Percentiles rank a stretch among this genome's conserved stretches.
phyloP scores from a whole-genome alignment of 2,797 vertebrate species.

The Tolypeutes matacus region DNA sequence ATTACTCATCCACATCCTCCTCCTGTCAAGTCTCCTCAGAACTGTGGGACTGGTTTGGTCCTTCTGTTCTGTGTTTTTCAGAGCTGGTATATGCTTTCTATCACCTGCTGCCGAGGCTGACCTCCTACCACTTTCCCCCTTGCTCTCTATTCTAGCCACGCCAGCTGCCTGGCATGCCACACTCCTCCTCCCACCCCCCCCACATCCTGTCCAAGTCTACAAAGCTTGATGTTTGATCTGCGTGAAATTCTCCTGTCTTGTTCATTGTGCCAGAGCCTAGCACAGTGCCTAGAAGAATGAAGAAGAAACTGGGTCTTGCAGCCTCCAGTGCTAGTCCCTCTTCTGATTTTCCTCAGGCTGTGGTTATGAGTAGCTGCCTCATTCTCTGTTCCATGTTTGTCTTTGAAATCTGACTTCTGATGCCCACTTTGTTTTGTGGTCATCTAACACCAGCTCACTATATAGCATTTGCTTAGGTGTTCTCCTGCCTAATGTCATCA shows the following conservation, averaged over 20 bases:
- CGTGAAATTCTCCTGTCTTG: neutral
- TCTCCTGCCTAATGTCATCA: neutral
- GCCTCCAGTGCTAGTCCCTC: neutral
- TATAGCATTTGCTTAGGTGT: neutral
- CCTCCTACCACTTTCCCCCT: too few relatives aligned
- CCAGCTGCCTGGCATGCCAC: too few relatives aligned
- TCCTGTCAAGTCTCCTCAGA: neutral
- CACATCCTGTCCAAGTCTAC: rapidly evolving
- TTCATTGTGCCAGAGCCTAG: rapidly evolving
- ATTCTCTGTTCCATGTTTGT: neutral
- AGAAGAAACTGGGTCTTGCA: neutral
- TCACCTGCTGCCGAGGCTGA: too few relatives aligned
- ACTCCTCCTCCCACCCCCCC: too few relatives aligned
- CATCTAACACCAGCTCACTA: neutral
- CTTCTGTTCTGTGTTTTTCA: neutral
- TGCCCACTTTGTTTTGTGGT: neutral
- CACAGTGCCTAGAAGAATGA: rapidly evolving
- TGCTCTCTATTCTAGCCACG: neutral
- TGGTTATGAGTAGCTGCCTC: neutral
- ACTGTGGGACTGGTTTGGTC: neutral
- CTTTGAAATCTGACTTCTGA: neutral
- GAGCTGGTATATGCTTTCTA: neutral
- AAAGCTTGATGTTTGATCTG: too few relatives aligned
- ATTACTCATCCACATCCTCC: too few relatives aligned
- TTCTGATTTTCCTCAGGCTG: neutral